phyloP scores from a whole-genome alignment of 37 sponge, comb jelly and placozoan genomes.

The Chondrilla cf. caribensis region DNA sequence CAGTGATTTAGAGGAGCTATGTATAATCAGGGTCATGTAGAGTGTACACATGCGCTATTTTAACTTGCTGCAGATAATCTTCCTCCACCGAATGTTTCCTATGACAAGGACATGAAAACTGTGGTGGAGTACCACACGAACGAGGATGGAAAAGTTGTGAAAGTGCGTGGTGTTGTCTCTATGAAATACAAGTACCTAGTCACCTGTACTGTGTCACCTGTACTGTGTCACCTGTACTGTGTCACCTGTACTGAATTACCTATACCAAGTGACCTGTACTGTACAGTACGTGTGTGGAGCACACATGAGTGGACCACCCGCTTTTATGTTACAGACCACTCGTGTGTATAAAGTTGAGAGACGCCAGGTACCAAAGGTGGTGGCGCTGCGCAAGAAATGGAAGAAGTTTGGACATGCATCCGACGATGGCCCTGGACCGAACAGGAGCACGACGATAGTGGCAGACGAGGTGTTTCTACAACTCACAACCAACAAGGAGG shows the following conservation, averaged over 20 bases:
- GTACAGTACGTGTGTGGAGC: no score
- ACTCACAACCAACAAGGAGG: constrained; percentile 81
- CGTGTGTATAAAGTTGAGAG: constrained; percentile 58
- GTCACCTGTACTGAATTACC: no score
- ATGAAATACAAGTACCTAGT: no score
- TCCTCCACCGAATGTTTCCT: constrained; percentile 36
- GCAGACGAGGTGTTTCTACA: constrained; percentile 90
- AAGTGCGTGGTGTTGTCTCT: constrained; percentile 28
- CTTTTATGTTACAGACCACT: constrained; percentile 64
- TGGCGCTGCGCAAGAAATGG: constrained; percentile 77
- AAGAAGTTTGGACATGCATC: constrained; percentile 88
- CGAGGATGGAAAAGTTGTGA: constrained; percentile 67
- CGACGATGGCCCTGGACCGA: constrained; percentile 54
- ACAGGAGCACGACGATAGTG: constrained; percentile 73
- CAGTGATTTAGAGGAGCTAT: no score
- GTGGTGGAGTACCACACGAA: constrained; percentile 48
- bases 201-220: no score
- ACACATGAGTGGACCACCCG: no score
- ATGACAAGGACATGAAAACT: constrained; percentile 75
- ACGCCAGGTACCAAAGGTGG: constrained; percentile 54
- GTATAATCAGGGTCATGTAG: no score
- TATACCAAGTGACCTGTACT: no score
- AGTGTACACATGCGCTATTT: neutral
- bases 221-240: no score
- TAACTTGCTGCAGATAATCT: constrained; percentile 40